phyloP scores from a whole-genome alignment of 2,113 vertebrate genomes.

The Variabilichromis moorii region DNA sequence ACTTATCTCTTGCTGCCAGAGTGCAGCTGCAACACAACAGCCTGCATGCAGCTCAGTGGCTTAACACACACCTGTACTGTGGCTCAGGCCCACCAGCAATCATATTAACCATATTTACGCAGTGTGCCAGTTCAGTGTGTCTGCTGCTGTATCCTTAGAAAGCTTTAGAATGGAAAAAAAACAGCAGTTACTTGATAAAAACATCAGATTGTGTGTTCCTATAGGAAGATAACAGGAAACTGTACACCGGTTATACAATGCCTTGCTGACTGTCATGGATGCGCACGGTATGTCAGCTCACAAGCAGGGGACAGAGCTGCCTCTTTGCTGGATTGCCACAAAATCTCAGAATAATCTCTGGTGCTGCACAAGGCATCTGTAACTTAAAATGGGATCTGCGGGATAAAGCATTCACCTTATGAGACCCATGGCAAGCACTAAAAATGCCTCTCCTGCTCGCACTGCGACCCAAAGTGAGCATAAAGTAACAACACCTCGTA shows the following conservation, averaged over 20 bases:
- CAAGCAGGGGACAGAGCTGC: background rate
- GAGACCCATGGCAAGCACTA: background rate
- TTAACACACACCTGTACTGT: slow-evolving; percentile 67
- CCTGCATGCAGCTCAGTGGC: slow-evolving; percentile 60
- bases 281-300: background rate
- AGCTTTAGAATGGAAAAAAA: background rate
- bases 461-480: background rate
- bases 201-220: background rate
- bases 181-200: background rate
- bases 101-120: slow-evolving; percentile 58
- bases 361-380: background rate
- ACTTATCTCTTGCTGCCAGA: slow-evolving; percentile 66
- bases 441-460: background rate
- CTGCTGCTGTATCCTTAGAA: background rate
- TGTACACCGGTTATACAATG: background rate
- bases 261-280: background rate
- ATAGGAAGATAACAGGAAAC: background rate
- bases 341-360: background rate
- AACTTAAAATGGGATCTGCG: background rate
- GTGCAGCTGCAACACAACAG: slow-evolving; percentile 57
- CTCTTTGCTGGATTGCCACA: background rate
- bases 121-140: slow-evolving; percentile 25
- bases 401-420: background rate
- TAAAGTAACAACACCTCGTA: slow-evolving; percentile 29
- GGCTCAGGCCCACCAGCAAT: slow-evolving; percentile 56